Base-by-base conservation (phyloP, 2,888 invertebrate genomes). In the Ametastegia equiseti region DNA sequence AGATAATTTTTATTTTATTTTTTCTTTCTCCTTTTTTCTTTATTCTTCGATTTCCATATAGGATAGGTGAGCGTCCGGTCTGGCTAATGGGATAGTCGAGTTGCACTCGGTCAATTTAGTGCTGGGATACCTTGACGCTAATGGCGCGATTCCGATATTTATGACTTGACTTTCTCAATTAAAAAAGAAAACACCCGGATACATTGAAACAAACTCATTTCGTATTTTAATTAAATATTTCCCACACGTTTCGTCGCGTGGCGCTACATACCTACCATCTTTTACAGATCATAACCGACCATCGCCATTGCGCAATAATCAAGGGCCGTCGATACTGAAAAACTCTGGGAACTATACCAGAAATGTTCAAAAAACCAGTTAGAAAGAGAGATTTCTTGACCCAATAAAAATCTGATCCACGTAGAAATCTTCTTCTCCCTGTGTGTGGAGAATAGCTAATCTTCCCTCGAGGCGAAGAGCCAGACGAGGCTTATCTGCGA, bases 81-180 rank as follows among this genome's bases (percentile, higher is more conserved):
- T 57, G 69, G 78, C 79, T 79, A 79, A 81, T 81, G 78, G 36
- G 45, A 80, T 77, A 54, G 27, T 19, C 65, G 67, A 36, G 81
- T 65, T 33, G 15, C 71, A 57, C 11, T 60, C 45, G 57, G 75
- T 81, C 54, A 81, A 77, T 81, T 81, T 65, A 45, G 47, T 47
- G 47, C 36, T 23, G 65, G 78, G 11, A 42, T 63, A 50, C 30
- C 75, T 45, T 27, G 81, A 81, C 79, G 79, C 67, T 79, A 79
- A 81, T 81, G 81, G 81, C 69, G 79, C 65, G 39, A 65, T 79
- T 39, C 65, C 57, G 69, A 57, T 69, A 79, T 81, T 79, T 69
- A 81, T 79, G 50, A 54, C 81, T 15, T 27, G 45, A 23, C 54
- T 79, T 81, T 81, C 75, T 79, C 81, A 69, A 81, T 81, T 79